Conservation (phyloP, 2,797 vertebrate species). For the Alcedo atthis region DNA sequence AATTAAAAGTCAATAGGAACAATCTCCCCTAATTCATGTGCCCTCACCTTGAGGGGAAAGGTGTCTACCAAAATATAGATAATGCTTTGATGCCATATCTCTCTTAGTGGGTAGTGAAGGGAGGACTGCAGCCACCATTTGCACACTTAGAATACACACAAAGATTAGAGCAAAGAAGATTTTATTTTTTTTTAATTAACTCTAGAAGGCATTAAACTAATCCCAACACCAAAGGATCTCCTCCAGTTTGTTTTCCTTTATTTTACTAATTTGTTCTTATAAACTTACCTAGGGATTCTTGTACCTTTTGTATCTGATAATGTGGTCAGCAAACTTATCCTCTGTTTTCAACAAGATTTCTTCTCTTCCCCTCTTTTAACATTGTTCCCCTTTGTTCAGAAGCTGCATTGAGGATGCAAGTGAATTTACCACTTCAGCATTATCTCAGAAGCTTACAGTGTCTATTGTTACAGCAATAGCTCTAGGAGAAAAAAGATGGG, state of each 20-base stretch:
- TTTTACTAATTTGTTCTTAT: background rate
- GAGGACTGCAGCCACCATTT: background rate
- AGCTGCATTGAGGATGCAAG: background rate
- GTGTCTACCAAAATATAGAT: background rate
- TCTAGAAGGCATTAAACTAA: background rate
- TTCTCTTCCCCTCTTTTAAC: background rate
- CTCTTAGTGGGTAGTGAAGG: rapidly evolving
- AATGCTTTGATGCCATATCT: rapidly evolving
- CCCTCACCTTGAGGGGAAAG: background rate
- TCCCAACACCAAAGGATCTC: background rate
- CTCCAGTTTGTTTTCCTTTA: background rate
- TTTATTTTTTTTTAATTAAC: background rate
- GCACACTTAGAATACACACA: rapidly evolving
- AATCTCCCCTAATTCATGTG: background rate
- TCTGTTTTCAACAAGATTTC: background rate
- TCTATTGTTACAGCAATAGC: background rate
- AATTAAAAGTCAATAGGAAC: background rate
- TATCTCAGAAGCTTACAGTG: background rate
- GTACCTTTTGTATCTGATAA: background rate
- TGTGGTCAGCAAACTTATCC: background rate
- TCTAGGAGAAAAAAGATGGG: background rate
- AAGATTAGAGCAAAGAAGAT: background rate
- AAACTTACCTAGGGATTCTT: background rate
- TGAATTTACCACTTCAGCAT: background rate
- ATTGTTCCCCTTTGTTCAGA: background rate